Percentiles rank a stretch among this genome's conserved stretches.
Evolutionary conservation across 2,888 invertebrate species (phyloP).

Genomic region (Tiliacea citrago): DNA sequence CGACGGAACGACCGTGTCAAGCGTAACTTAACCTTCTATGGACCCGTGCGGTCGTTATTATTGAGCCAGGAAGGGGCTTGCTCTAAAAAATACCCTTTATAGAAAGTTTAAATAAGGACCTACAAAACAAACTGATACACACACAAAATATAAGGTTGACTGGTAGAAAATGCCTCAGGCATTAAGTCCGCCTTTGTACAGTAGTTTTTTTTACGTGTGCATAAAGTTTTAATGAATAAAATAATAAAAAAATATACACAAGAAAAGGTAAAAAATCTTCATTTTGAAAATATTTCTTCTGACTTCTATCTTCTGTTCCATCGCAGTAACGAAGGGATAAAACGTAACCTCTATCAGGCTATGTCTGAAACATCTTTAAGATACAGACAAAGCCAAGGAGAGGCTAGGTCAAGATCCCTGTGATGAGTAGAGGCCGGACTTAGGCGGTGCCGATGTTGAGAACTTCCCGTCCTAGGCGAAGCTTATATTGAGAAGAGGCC

Average conservation of each 20-base stretch:
- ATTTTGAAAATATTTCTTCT: constrained; percentile 3
- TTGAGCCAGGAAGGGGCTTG: no score
- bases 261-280: background rate
- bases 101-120: no score
- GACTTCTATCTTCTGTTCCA: constrained; percentile 33
- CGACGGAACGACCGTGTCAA: no score
- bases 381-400: constrained; percentile 91
- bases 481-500: background rate
- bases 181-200: no score
- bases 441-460: no score
- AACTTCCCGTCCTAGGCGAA: background rate
- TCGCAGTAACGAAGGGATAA: constrained; percentile 77
- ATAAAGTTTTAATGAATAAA: no score
- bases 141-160: background rate
- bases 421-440: background rate
- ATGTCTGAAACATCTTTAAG: constrained; percentile 87
- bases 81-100: no score
- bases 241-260: no score
- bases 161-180: no score
- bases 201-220: no score
- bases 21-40: no score
- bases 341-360: constrained; percentile 91
- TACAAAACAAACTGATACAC: background rate
- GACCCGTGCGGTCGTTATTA: no score
- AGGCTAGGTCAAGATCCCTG: constrained; percentile 89